Conservation (phyloP, 2,113 vertebrate species). For the Dromiciops gliroides region DNA sequence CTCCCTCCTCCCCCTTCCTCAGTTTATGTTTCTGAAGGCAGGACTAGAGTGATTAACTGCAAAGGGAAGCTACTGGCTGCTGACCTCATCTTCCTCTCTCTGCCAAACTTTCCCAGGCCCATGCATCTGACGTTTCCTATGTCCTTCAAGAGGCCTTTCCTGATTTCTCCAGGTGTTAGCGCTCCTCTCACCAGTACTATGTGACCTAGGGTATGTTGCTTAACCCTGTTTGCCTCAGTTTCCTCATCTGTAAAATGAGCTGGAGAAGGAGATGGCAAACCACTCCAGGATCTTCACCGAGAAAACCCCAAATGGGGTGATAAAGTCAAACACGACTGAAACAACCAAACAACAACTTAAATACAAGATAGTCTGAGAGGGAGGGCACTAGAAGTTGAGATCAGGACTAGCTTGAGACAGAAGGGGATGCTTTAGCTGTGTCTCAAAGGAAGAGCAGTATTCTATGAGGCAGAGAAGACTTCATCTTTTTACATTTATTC, state of each 20-base stretch:
- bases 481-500: no score
- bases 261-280: not conserved
- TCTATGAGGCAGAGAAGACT: no score
- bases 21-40: not conserved
- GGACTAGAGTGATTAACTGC: fast-evolving
- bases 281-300: not conserved
- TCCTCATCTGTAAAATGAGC: not conserved
- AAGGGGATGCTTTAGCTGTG: no score
- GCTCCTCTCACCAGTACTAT: not conserved
- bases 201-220: not conserved
- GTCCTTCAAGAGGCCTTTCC: not conserved
- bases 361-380: not conserved
- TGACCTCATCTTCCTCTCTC: not conserved
- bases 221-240: not conserved
- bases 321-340: not conserved
- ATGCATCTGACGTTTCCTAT: conserved; percentile 10
- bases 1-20: not conserved
- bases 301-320: not conserved
- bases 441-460: not conserved
- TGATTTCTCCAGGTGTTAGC: not conserved
- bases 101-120: not conserved
- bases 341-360: not conserved
- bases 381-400: not conserved
- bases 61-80: conserved; percentile 7
- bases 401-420: not conserved